A percentile compares a stretch with the other conserved stretches of the same genome.
phyloP scores from a whole-genome alignment of 2,113 vertebrate genomes.

The Tyto alba region DNA sequence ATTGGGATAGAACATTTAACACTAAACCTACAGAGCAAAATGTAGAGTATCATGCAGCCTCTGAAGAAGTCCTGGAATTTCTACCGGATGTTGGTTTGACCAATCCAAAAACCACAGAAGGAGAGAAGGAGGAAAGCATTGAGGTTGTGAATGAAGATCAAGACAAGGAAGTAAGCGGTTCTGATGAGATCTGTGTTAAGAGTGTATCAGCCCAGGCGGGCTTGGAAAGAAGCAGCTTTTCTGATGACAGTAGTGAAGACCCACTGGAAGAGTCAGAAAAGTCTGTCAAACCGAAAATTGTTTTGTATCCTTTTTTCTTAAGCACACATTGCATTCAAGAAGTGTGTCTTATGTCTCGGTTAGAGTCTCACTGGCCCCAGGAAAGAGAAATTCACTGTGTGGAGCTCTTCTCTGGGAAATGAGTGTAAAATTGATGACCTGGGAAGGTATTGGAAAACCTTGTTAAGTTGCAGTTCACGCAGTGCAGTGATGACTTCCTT shows the following conservation, averaged over 20 bases:
- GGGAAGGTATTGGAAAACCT: background rate
- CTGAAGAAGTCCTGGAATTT: background rate
- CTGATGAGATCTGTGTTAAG: background rate
- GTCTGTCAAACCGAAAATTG: background rate
- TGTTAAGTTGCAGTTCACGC: background rate
- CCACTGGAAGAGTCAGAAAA: background rate
- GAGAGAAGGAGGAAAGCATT: background rate
- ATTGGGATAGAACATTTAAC: background rate
- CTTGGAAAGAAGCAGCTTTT: background rate
- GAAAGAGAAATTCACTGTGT: background rate
- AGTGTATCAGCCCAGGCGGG: background rate
- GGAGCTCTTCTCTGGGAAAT: background rate
- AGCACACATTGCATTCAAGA: background rate
- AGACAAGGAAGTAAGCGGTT: background rate
- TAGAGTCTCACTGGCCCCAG: background rate
- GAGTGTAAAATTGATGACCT: background rate
- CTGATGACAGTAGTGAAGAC: background rate
- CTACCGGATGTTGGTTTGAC: background rate
- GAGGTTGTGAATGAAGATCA: background rate
- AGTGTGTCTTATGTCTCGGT: accelerated
- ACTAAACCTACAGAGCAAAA: background rate
- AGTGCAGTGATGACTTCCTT: accelerated
- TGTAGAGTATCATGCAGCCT: background rate
- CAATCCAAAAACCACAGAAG: background rate
- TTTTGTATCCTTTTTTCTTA: conserved; percentile 84